Evolutionary conservation across 2,113 vertebrate species (phyloP), one percentile per base, ranked within the genome.

Genomic region (Argyrosomus japonicus): DNA sequence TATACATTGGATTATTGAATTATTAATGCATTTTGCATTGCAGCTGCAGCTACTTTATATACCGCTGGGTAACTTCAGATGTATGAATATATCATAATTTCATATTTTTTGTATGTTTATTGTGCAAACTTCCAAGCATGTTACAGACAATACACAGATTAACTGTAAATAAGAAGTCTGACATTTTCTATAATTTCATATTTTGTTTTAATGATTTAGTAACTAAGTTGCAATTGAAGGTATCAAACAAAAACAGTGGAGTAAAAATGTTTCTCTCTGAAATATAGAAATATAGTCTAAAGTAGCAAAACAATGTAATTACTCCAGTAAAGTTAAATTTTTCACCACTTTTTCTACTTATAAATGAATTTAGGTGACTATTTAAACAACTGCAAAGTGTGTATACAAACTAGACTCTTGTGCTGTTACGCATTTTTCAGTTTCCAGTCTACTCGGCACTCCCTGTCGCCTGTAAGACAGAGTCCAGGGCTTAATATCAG

Each of bases 381-480:
- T 32, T 3, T 19, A 19, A 18, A 61, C 27, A 18, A 14, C 56
- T 27, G 23, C 57, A 60, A 27, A 7, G 27, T 19, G 27, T 32
- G 36, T 40, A 40, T 40, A 9, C 36, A 8, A 9, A 40, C 36
- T 36, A 9, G 36, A 36, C 36, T 32, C 32, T 6, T 6, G 6
- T 32, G 32, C 32, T 36, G 36, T 36, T 36, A 36, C 7, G 36
- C 36, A 8, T 36, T 19, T 23, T 13, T 13, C 10, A 13, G 54
- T 57, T 8, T 18, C 25, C 15, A 2, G 25, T 50, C 19, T 48
- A 5, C n/a, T 25, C 25, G 6, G 1, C 32, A 1, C 25, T 14
- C 27, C 32, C 45, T 65, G 10, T 25, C 27, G 29, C 19, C 83
- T 90, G 79, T 43, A 68, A 85, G 70, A 67, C 89, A 65, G 0